Conservation (phyloP, 1,140 invertebrate genomes). For the Drosophila nikananu region DNA sequence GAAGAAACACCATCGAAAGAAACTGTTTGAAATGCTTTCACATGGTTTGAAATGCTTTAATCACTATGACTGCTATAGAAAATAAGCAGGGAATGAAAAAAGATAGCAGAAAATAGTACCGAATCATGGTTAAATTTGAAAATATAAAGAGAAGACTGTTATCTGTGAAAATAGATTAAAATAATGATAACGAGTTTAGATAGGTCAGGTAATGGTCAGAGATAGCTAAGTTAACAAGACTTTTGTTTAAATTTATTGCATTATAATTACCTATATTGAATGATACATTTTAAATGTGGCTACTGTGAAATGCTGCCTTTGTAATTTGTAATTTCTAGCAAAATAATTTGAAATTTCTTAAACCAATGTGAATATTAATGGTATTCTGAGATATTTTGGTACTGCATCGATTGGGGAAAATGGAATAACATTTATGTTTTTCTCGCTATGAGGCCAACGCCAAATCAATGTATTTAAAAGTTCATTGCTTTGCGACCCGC, state of each 20-base stretch:
- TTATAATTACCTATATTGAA: too few relatives aligned
- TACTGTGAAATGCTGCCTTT: background rate
- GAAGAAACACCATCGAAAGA: background rate
- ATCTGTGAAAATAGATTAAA: background rate
- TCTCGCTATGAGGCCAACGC: background rate
- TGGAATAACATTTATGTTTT: background rate
- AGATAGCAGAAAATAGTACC: background rate
- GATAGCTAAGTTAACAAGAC: slow-evolving; percentile 3
- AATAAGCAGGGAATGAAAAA: background rate
- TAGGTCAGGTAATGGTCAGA: background rate
- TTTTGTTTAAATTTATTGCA: background rate
- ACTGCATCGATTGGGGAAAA: background rate
- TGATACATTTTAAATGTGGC: background rate
- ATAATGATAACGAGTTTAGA: background rate
- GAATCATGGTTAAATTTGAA: slow-evolving; percentile 1
- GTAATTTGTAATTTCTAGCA: background rate
- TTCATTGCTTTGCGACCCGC: slow-evolving; percentile 20
- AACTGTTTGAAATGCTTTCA: background rate
- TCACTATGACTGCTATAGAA: slow-evolving; percentile 6
- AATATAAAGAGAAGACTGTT: background rate
- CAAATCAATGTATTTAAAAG: background rate
- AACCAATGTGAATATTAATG: background rate
- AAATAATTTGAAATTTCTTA: background rate
- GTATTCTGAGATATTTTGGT: background rate
- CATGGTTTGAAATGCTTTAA: background rate